Conservation (phyloP, 2,113 vertebrate genomes). For the Python bivittatus region DNA sequence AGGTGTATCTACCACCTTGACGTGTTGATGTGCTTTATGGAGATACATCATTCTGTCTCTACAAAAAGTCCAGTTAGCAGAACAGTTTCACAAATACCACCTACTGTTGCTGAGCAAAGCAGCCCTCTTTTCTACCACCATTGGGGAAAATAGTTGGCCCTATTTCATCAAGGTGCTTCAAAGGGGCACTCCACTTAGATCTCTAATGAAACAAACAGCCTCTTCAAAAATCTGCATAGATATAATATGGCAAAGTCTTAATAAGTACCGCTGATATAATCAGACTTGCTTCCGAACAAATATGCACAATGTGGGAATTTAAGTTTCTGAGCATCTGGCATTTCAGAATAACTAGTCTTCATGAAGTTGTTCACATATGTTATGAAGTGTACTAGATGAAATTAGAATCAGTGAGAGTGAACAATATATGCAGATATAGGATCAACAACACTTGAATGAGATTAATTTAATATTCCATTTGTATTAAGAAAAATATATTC, state of each 20-base stretch:
- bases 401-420: not conserved
- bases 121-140: not conserved
- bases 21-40: not conserved
- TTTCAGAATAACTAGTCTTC: constrained; percentile 17
- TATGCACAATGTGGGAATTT: not conserved
- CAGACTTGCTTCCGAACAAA: not conserved
- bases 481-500: constrained; percentile 17
- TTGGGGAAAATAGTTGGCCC: not conserved
- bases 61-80: not conserved
- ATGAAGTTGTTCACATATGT: not conserved
- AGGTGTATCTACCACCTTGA: not conserved
- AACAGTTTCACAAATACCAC: not conserved
- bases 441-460: not conserved
- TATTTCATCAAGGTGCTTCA: not conserved
- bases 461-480: not conserved
- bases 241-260: not conserved
- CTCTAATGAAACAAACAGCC: not conserved
- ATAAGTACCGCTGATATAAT: not conserved
- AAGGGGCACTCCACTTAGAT: not conserved
- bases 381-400: constrained; percentile 5
- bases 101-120: not conserved
- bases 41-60: not conserved
- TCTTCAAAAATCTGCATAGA: not conserved
- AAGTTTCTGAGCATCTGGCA: not conserved
- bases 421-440: not conserved